phyloP scores from a whole-genome alignment of 2,888 invertebrate species.

The Luffia ferchaultella region DNA sequence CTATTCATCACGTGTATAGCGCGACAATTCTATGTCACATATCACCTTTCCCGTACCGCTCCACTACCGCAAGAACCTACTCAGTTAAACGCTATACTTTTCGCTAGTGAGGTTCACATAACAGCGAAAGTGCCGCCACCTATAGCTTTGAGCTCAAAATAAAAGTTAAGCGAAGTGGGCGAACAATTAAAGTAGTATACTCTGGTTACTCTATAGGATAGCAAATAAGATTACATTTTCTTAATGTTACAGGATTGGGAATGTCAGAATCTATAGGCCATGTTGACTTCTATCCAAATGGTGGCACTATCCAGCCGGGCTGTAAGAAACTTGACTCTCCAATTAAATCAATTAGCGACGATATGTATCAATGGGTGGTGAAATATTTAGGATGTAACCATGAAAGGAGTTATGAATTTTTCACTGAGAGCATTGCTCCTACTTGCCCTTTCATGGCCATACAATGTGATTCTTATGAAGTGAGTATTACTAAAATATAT shows the following conservation, averaged over 20 bases:
- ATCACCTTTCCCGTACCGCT: too few species aligned
- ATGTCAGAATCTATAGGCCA: conserved; percentile 85
- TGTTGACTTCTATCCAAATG: conserved; percentile 92
- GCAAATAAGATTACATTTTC: too few species aligned
- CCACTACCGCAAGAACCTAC: too few species aligned
- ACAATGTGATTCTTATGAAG: conserved; percentile 81
- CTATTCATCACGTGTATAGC: too few species aligned
- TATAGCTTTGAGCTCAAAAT: too few species aligned
- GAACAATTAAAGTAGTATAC: too few species aligned
- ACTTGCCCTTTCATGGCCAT: conserved; percentile 81
- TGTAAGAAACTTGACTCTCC: conserved; percentile 32
- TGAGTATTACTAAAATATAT: conserved; percentile 28
- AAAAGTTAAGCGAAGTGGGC: too few species aligned
- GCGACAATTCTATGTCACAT: too few species aligned
- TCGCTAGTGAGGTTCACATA: too few species aligned
- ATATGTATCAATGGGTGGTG: conserved; percentile 55
- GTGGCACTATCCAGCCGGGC: conserved; percentile 75
- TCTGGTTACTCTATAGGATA: too few species aligned
- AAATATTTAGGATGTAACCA: conserved; percentile 87
- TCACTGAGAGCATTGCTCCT: conserved; percentile 83
- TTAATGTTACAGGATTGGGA: conserved; percentile 80
- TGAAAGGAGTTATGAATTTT: conserved; percentile 82
- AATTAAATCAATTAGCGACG: conserved; percentile 21
- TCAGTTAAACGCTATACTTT: too few species aligned
- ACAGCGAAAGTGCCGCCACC: too few species aligned